Conservation (phyloP, 2,797 vertebrate genomes). For the Microctenopoma stevenorrisi region DNA sequence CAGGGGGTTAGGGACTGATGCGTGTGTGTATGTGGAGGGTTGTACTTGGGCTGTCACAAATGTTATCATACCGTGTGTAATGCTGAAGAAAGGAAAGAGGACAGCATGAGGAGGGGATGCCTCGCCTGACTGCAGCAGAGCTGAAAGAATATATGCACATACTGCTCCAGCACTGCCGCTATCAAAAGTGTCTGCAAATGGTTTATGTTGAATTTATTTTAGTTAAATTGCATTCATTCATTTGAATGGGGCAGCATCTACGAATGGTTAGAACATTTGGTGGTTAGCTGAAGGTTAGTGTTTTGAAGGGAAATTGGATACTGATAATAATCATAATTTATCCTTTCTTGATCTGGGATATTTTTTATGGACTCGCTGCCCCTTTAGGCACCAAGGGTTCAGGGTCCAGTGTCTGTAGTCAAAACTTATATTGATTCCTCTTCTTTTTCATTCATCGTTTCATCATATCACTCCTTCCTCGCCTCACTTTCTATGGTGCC, state of each 20-base stretch:
- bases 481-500: neutral
- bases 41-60: slow-evolving; percentile 54
- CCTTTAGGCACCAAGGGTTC: no score
- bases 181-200: slow-evolving; percentile 26
- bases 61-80: slow-evolving; percentile 39
- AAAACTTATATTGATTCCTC: neutral
- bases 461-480: slow-evolving; percentile 1
- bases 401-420: neutral
- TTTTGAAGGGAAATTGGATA: slow-evolving; percentile 17
- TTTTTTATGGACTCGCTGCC: no score
- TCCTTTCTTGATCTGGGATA: no score
- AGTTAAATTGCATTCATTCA: slow-evolving; percentile 25
- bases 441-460: neutral
- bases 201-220: neutral
- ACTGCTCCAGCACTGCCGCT: slow-evolving; percentile 16
- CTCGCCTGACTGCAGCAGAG: slow-evolving; percentile 33
- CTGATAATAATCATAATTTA: neutral
- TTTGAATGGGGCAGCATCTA: slow-evolving; percentile 15
- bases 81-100: slow-evolving; percentile 61
- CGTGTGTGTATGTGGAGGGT: slow-evolving; percentile 13
- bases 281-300: slow-evolving; percentile 25
- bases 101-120: slow-evolving; percentile 45
- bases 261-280: slow-evolving; percentile 19
- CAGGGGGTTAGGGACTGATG: slow-evolving; percentile 38
- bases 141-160: slow-evolving; percentile 33